Evolutionary conservation across 92 coral and sea anemone genomes (phyloP).

Genomic region (Paramuricea clavata): DNA sequence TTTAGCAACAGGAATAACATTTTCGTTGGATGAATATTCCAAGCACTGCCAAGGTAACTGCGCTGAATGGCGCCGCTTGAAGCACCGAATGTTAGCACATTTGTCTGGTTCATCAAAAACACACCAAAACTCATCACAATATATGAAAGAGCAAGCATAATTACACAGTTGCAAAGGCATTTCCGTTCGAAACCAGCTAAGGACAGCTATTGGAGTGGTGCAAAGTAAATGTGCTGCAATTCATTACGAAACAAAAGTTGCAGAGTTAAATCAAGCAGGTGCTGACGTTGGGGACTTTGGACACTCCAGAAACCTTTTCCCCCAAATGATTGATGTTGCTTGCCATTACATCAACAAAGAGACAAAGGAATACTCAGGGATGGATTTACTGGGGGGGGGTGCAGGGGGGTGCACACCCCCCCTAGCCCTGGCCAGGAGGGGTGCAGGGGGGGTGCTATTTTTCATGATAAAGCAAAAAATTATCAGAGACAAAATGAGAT

Average conservation of each 20-base stretch:
- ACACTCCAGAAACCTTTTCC: conserved; percentile 17
- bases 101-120: conserved; percentile 4
- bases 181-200: conserved; percentile 9
- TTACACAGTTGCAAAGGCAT: neutral
- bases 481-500: too few species aligned
- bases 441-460: too few species aligned
- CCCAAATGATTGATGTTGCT: conserved; percentile 17
- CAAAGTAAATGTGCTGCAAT: conserved; percentile 11
- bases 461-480: too few species aligned
- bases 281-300: conserved; percentile 33
- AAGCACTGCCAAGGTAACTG: conserved; percentile 24
- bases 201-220: conserved; percentile 7
- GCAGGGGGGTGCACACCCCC: too few species aligned
- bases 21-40: neutral
- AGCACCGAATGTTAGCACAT: conserved; percentile 11
- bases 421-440: too few species aligned
- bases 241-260: conserved; percentile 13
- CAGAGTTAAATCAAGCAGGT: conserved; percentile 5
- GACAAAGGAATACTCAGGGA: too few species aligned
- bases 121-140: neutral
- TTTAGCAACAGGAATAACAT: conserved; percentile 25
- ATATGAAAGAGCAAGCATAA: neutral
- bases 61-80: conserved; percentile 12
- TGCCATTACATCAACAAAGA: neutral
- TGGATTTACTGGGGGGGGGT: too few species aligned